phyloP scores from a whole-genome alignment of 2,888 invertebrate genomes.

The Harmothoe impar region DNA sequence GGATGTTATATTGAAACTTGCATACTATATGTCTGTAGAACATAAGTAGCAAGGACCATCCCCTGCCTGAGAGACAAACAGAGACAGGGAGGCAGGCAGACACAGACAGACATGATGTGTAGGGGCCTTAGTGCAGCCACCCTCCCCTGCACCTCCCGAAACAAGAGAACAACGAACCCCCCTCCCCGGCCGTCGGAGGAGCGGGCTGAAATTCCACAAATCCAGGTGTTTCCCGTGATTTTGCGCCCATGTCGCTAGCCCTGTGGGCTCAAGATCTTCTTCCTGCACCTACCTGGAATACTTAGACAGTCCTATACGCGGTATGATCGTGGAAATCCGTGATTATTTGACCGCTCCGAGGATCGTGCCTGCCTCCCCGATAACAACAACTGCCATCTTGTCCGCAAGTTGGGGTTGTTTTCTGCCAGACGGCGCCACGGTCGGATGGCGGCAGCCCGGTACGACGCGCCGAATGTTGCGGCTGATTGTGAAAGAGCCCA shows the following conservation, averaged over 20 bases:
- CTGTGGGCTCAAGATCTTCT: background rate
- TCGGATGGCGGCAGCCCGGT: background rate
- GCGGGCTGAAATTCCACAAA: background rate
- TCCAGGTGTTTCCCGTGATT: background rate
- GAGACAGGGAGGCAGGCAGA: background rate
- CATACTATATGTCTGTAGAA: too few species aligned
- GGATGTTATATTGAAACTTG: too few species aligned
- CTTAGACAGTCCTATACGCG: background rate
- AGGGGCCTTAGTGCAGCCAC: too few species aligned
- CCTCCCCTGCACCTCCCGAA: background rate
- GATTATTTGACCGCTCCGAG: background rate
- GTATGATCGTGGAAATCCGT: background rate
- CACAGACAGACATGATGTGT: too few species aligned
- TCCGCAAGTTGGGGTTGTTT: background rate
- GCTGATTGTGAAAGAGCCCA: background rate
- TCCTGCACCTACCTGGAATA: background rate
- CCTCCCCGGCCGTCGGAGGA: background rate
- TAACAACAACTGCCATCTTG: slow-evolving; percentile 35
- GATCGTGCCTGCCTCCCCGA: background rate
- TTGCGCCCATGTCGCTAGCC: background rate
- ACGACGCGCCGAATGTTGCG: background rate
- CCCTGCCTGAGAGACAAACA: too few species aligned
- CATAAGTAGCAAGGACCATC: too few species aligned
- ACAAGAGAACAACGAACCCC: slow-evolving; percentile 30
- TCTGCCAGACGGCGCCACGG: background rate